Base-by-base conservation (phyloP, 2,113 vertebrate genomes). In the Tragelaphus scriptus region DNA sequence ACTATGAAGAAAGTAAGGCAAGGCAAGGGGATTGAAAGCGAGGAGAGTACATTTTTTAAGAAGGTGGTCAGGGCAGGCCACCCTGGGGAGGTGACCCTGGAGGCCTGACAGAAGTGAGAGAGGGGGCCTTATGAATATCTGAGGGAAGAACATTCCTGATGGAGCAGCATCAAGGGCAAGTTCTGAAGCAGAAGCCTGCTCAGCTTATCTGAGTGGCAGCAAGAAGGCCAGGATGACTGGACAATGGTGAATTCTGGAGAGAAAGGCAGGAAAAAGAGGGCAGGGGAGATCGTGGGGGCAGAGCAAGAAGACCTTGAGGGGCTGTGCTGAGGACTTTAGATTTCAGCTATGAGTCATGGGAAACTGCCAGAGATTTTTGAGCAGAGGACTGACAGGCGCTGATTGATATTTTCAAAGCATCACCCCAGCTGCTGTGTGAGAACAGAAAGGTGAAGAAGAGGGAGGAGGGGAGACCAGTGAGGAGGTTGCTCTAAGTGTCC, bases 381-480 rank as follows among this genome's bases (percentile, higher is more conserved):
- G 36, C 17, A 25, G 84, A 81, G 11, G 36, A 32, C 10, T 15
- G 77, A 44, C 5, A 3, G 10, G 61, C 30, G 26, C 63, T 32
- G 53, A 79, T 9, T 36, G 75, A 56, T n/a, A 30, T 44, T 68
- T 59, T 53, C 53, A 71, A 88, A 95, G 87, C 44, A 44, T 80
- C 47, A 0, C 19, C 7, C 23, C 55, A 81, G 44, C 56, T 88
- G 32, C 32, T 36, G 3, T 28, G 56, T 71, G 59, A 58, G 47
- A 40, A 91, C 9, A 58, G n/a, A n/a, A 90, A 7, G 10, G 3
- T 11, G 14, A 36, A 49, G 56, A 68, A 51, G 36, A 71, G 23
- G 17, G 91, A 12, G n/a, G 25, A 30, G 23, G 47, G 11, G 10
- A 75, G 26, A 8, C 4, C 44, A 3, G 0, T 1, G 16, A 16